A percentile compares a stretch with the other conserved stretches of the same genome.
These are phyloP conservation scores for Buphagus erythrorhynchus DNA, from an alignment of 2,797 vertebrate species.

Conservation along the genomic window DNA sequence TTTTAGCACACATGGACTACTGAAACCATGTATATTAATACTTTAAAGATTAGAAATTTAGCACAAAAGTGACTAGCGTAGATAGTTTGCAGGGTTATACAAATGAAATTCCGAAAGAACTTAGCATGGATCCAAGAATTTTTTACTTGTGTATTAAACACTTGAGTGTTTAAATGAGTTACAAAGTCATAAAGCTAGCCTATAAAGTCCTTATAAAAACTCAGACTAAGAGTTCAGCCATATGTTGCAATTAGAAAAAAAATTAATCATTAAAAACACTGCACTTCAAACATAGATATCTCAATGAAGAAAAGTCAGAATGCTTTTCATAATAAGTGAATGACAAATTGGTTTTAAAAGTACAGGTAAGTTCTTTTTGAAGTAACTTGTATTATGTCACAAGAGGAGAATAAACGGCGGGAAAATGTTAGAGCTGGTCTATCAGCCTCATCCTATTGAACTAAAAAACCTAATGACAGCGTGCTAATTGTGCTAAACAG, in stretches of 20 bases:
- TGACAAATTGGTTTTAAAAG: background rate
- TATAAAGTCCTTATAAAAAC: background rate
- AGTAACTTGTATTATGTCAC: rapidly evolving
- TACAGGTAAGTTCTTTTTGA: background rate
- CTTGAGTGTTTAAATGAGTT: background rate
- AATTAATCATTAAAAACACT: background rate
- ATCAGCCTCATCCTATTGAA: background rate
- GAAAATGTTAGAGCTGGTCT: background rate
- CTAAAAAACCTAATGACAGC: background rate
- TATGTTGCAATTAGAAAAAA: background rate
- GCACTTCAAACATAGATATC: background rate
- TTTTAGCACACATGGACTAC: background rate
- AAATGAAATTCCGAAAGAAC: background rate
- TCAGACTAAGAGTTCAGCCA: background rate
- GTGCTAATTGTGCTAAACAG: background rate
- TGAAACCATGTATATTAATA: background rate
- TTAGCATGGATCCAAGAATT: background rate
- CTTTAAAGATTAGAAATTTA: background rate
- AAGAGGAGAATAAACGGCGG: background rate
- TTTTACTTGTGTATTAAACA: background rate
- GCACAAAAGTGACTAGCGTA: background rate
- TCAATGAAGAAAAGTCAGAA: background rate
- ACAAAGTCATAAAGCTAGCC: background rate
- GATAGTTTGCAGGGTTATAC: background rate
- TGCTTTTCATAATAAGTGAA: background rate